Conservation (phyloP, 2,888 invertebrate genomes). For the Macrostomum cliftonense region DNA sequence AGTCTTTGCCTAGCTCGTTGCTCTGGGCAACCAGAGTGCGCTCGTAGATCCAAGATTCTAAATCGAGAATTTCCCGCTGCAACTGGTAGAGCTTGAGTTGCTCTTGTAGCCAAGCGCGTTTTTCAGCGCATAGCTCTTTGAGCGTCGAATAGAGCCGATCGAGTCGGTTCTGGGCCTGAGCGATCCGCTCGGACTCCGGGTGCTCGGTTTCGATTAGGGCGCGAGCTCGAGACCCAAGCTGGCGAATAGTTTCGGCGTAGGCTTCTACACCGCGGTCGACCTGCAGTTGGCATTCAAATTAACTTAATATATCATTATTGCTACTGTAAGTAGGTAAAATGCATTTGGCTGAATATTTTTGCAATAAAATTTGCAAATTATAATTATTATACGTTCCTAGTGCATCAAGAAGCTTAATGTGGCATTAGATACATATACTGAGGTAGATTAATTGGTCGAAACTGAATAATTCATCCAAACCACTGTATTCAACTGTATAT, state of each 20-base stretch:
- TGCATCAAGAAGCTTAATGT: no score
- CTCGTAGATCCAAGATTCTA: constrained; percentile 44
- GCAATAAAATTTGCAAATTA: no score
- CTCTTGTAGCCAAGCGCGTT: constrained; percentile 84
- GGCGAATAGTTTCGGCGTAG: constrained; percentile 47
- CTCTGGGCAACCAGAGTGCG: constrained; percentile 58
- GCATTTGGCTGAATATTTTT: no score
- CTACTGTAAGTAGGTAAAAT: no score
- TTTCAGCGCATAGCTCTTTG: constrained; percentile 83
- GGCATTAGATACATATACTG: no score
- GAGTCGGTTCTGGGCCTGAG: constrained; percentile 44
- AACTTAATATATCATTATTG: no score
- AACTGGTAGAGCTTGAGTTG: constrained; percentile 85
- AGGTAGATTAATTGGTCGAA: no score
- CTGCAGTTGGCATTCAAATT: no score
- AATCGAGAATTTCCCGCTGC: constrained; percentile 87
- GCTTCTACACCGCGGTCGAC: no score
- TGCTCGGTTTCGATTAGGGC: constrained; percentile 69
- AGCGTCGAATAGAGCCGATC: constrained; percentile 95
- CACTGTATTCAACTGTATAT: no score
- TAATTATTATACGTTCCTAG: no score
- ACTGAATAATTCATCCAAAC: no score
- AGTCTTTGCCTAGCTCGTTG: constrained; percentile 92
- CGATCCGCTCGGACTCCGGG: constrained; percentile 46
- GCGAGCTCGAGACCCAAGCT: constrained; percentile 70